A percentile compares a stretch with the other conserved stretches of the same genome.
Conservation (phyloP, 2,113 vertebrate genomes). For the Campylorhamphus procurvoides region DNA sequence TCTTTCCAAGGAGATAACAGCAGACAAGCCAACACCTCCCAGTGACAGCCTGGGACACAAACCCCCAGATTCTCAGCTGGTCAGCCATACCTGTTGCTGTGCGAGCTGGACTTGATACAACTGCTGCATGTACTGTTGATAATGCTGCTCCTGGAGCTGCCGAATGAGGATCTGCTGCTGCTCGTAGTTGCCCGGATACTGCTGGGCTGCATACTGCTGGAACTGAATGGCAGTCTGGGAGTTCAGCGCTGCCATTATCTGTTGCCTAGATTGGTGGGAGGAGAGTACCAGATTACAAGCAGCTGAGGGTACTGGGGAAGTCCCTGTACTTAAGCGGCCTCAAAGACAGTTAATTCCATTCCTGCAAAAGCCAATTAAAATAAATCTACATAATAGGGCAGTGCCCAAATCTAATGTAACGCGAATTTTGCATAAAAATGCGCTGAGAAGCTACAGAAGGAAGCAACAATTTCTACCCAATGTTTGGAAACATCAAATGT, state of each 20-base stretch:
- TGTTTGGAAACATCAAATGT: background rate
- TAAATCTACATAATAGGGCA: background rate
- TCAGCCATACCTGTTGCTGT: constrained; percentile 89
- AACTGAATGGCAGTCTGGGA: constrained; percentile 98
- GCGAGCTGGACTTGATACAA: constrained; percentile 98
- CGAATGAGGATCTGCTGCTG: constrained; percentile 96
- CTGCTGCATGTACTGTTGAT: constrained; percentile 99
- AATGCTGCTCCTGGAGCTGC: constrained; percentile 98
- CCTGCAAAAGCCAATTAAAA: background rate
- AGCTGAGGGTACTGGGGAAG: background rate
- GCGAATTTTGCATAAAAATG: background rate
- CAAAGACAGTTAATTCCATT: background rate
- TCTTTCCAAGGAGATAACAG: background rate
- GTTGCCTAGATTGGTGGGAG: constrained; percentile 81
- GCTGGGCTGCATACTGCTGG: constrained; percentile 98
- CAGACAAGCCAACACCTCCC: background rate
- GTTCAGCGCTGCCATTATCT: constrained; percentile 98
- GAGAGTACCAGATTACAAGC: background rate
- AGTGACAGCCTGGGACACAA: background rate
- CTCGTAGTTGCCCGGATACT: constrained; percentile 94
- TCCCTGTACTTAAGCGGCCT: background rate
- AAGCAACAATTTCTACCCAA: background rate
- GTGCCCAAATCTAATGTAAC: background rate
- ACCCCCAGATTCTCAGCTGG: background rate
- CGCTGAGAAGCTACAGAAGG: background rate